Evolutionary conservation across 2,797 vertebrate genomes (phyloP), one percentile per base, ranked within the genome.

Genomic region (Dendrocincla tyrannina): DNA sequence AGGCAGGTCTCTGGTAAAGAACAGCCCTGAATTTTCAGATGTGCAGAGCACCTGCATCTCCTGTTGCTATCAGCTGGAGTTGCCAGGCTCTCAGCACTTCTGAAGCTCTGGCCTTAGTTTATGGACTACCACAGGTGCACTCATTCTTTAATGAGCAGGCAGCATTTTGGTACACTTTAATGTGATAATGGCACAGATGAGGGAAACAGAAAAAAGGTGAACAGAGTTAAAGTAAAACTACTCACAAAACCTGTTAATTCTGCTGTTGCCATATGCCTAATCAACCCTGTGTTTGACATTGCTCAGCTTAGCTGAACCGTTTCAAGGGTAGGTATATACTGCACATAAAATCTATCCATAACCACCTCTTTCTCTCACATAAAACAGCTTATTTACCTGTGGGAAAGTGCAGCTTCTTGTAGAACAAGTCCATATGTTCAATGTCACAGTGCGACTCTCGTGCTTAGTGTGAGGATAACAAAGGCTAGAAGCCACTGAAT

Each of bases 131-230:
- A 79, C 35, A 50, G 58, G 27, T 83, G 50, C 17, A 69, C 11
- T 50, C 14, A 13, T 73, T 87, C 85, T 85, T 60, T 79, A 83
- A 56, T 41, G 78, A 96, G 90, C 82, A 92, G 79, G 46, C 37
- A 95, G 82, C 58, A 82, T 92, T 96, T 89, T 95, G 87, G 94
- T 89, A 90, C 4, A 16, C 52, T 95, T 93, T 88, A 94, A 89
- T 42, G 56, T 56, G 80, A 89, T 79, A 94, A 81, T 74, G 80
- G 66, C 13, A 11, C 58, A 86, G 88, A 83, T 64, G 85, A 55
- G 62, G 39, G 69, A 79, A 68, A 11, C 19, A 53, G 46, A 55
- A 66, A 63, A 87, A 80, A 73, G 4, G 3, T 25, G 13, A 53
- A 63, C 33, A 58, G 46, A 75, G 30, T 77, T 72, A 63, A 89